phyloP scores from a whole-genome alignment of 2,113 vertebrate genomes.

The Trichomycterus rosablanca region DNA sequence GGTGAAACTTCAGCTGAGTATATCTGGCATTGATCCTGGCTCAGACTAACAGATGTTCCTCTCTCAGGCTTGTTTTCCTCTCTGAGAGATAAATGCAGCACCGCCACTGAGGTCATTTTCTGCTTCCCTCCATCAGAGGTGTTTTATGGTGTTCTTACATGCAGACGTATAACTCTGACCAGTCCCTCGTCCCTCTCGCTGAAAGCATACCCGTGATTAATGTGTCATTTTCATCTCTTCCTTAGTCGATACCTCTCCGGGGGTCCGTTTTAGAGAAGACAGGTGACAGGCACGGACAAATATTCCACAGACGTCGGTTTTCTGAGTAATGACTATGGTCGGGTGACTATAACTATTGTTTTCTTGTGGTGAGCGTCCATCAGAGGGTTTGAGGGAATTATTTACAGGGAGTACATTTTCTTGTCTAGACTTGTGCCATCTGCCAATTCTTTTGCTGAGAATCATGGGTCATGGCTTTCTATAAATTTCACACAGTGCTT shows the following conservation, averaged over 20 bases:
- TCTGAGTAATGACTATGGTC: neutral
- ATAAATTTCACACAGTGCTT: too few relatives aligned
- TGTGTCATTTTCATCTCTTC: conserved; percentile 32
- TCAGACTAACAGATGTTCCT: too few relatives aligned
- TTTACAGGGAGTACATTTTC: too few relatives aligned
- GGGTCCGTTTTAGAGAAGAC: conserved; percentile 28
- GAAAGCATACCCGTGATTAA: conserved; percentile 35
- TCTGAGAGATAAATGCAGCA: conserved; percentile 30
- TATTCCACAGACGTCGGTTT: neutral
- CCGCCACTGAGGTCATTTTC: conserved; percentile 34
- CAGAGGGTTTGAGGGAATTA: neutral
- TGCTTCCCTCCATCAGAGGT: conserved; percentile 33
- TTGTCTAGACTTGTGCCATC: too few relatives aligned
- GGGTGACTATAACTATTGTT: neutral
- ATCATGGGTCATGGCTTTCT: too few relatives aligned
- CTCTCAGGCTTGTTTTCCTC: conserved; percentile 48
- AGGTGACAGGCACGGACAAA: conserved; percentile 19
- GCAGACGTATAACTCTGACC: conserved; percentile 49
- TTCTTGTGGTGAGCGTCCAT: neutral
- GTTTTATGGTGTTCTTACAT: conserved; percentile 51
- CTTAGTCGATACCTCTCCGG: conserved; percentile 46
- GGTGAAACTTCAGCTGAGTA: too few relatives aligned
- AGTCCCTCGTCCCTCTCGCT: conserved; percentile 4
- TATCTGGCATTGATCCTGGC: too few relatives aligned
- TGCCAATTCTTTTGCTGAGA: too few relatives aligned